A percentile compares a stretch with the other conserved stretches of the same genome.
These are phyloP conservation scores for Psephotus haematonotus DNA, from an alignment of 2,113 vertebrate species.

Conservation along the genomic window DNA sequence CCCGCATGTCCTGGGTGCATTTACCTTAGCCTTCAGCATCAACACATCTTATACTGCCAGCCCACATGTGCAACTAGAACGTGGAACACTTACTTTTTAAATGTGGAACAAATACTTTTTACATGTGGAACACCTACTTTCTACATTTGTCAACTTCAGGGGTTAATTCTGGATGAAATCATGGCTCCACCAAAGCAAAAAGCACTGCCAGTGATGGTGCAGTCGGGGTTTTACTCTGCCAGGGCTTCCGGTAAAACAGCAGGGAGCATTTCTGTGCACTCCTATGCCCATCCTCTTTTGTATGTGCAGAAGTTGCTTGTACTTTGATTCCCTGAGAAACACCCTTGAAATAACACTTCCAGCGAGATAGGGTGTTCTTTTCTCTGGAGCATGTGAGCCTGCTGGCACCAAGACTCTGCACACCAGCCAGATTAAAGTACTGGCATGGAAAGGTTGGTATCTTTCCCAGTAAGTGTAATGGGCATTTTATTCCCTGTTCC, in stretches of 20 bases:
- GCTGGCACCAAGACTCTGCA: slow-evolving; percentile 6
- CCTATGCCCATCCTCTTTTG: not conserved
- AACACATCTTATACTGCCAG: not conserved
- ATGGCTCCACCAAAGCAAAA: not conserved
- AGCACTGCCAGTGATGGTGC: not conserved
- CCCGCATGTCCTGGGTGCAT: not conserved
- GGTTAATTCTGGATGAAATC: not conserved
- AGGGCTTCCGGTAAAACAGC: not conserved
- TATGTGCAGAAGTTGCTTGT: not conserved
- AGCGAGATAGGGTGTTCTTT: slow-evolving; percentile 14
- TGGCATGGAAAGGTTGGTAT: not conserved
- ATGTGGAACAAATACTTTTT: not conserved
- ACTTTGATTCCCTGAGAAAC: not conserved
- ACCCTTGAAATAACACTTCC: slow-evolving; percentile 46
- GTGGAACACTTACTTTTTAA: not conserved
- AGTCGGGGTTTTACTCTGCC: not conserved
- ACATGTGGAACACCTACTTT: not conserved
- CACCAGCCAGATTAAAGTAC: not conserved
- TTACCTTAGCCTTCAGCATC: not conserved
- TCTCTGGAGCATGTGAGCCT: slow-evolving; percentile 4
- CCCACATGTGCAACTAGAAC: not conserved
- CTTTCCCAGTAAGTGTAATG: not conserved
- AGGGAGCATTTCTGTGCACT: not conserved
- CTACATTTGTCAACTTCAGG: not conserved
- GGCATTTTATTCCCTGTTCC: not conserved